Evolutionary conservation across 2,888 invertebrate species (phyloP), one percentile per base, ranked within the genome.

Genomic region (Carterocephalus palaemon): DNA sequence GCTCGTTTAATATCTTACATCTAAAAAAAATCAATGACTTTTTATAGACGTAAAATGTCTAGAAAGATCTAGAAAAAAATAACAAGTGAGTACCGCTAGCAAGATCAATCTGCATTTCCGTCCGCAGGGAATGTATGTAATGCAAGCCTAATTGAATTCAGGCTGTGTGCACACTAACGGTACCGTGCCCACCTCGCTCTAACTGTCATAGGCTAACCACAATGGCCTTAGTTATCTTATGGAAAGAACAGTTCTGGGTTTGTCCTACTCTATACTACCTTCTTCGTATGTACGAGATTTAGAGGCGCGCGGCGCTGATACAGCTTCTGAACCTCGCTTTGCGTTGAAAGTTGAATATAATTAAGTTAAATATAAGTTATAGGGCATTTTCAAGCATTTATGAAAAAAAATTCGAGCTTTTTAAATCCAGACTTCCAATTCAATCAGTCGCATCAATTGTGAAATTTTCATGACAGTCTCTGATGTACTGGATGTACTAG

Each of bases 101-200:
- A 23, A 48, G 52, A 54, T 53, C 48, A 32, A 50, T 46, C 39
- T 48, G 45, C 46, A 45, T 50, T 45, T 50, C 50, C 49, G 42
- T 40, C 24, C 31, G 34, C 20, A 22, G 34, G 34, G 42, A 43
- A 43, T 36, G 47, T 31, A 43, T 36, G 47, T 31, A 43, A 47
- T 47, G 42, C 45, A 32, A 41, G 47, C 42, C 47, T 51, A 51
- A 53, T 51, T 53, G 48, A 53, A 51, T 50, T 39, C 42, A 46
- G 34, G 37, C 45, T 43, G 43, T 37, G 37, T 37, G 34, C 42
- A 43, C 36, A 41, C 40, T 49, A 52, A 52, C 52, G 52, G 52
- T 40, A 52, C 29, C 46, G 46, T 46, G 42, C 41, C 42, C 46
- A 34, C 34, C 43, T 46, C 50, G 34, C 31, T 39, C 37, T 46